Percentiles rank a stretch among this genome's conserved stretches.
phyloP scores from a whole-genome alignment of 2,113 vertebrate species.

The Verasper variegatus region DNA sequence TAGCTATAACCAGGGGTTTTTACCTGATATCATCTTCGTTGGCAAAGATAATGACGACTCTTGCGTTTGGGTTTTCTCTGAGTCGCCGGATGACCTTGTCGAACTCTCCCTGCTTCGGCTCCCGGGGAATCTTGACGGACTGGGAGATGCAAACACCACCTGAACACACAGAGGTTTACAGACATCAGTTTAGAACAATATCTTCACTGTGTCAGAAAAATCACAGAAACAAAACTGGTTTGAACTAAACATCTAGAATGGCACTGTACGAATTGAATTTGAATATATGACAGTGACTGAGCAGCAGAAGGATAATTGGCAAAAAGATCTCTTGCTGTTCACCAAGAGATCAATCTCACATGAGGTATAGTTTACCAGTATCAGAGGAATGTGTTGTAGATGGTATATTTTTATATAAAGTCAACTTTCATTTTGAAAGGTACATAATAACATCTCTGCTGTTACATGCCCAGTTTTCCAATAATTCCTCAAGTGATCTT shows the following conservation, averaged over 20 bases:
- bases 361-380: too few relatives aligned
- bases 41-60: constrained; percentile 96
- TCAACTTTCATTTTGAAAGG: too few relatives aligned
- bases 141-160: constrained; percentile 98
- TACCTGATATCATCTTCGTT: constrained; percentile 98
- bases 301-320: background rate
- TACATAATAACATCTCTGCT: too few relatives aligned
- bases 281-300: background rate
- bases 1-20: constrained; percentile 24
- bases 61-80: constrained; percentile 94
- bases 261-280: background rate
- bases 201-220: too few relatives aligned
- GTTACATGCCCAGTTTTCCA: background rate
- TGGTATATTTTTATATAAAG: too few relatives aligned
- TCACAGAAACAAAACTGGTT: background rate
- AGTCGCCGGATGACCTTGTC: constrained; percentile 96
- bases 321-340: background rate
- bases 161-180: constrained; percentile 63
- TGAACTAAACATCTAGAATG: background rate
- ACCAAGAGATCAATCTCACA: too few relatives aligned
- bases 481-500: background rate
- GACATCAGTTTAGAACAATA: background rate
- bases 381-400: too few relatives aligned
- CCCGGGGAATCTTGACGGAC: constrained; percentile 96
- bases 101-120: constrained; percentile 93